These are phyloP conservation scores for Pseudochromis fuscus DNA, from an alignment of 2,797 vertebrate species.

Conservation along the genomic window DNA sequence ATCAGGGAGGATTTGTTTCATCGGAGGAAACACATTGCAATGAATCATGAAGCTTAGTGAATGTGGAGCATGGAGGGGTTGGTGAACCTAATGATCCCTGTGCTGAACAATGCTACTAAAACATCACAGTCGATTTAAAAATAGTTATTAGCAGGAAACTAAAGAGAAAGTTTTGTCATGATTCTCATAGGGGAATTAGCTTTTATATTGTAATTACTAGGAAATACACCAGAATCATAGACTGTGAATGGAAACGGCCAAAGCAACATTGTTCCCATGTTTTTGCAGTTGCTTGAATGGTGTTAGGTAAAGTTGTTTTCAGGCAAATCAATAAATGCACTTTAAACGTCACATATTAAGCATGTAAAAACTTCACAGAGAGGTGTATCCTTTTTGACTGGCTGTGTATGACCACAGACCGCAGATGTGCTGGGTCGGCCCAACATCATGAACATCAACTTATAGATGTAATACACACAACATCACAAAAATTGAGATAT, in stretches of 20 bases:
- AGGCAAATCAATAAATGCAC: background rate
- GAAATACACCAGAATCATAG: background rate
- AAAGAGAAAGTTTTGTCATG: accelerated
- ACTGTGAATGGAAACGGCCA: too few relatives aligned
- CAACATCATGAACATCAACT: background rate
- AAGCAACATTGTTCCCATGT: too few relatives aligned
- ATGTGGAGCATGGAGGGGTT: background rate
- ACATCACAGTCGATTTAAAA: background rate
- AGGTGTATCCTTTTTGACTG: too few relatives aligned
- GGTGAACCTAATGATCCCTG: background rate
- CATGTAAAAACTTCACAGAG: background rate
- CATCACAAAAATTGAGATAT: background rate
- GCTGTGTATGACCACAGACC: background rate
- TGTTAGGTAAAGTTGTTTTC: background rate
- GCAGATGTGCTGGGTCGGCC: background rate
- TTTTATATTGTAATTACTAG: background rate
- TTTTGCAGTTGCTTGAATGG: background rate
- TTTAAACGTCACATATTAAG: background rate
- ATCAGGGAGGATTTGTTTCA: background rate
- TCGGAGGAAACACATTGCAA: conserved; percentile 29
- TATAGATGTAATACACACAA: background rate
- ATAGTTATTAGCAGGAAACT: background rate
- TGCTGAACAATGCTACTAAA: conserved; percentile 1
- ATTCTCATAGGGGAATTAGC: background rate
- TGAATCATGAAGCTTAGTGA: conserved; percentile 10